Percentiles rank a stretch among this genome's conserved stretches.
These are phyloP conservation scores for Pithys albifrons DNA, from an alignment of 2,113 vertebrate species.

Conservation along the genomic window DNA sequence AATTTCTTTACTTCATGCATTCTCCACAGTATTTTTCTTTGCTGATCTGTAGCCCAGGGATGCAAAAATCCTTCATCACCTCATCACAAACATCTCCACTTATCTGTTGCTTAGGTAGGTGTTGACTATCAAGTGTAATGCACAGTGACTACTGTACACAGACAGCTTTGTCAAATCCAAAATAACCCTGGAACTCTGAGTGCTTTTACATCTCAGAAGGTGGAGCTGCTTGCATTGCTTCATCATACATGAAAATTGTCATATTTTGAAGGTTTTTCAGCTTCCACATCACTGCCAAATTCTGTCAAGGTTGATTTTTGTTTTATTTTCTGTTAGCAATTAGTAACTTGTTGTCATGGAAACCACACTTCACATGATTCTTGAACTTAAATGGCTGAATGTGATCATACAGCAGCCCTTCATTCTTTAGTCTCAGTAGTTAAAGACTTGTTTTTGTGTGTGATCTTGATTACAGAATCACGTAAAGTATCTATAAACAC, in stretches of 20 bases:
- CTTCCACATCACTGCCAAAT: constrained; percentile 62
- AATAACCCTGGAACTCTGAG: constrained; percentile 28
- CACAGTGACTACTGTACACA: neutral
- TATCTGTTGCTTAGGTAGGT: constrained; percentile 38
- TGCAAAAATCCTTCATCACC: constrained; percentile 51
- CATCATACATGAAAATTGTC: constrained; percentile 38
- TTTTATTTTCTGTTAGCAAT: constrained; percentile 77
- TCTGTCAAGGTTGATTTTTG: constrained; percentile 73
- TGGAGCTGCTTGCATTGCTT: constrained; percentile 19
- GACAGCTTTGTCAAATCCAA: constrained; percentile 22
- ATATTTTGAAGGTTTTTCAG: constrained; percentile 38
- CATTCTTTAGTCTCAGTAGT: constrained; percentile 39
- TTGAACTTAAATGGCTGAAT: constrained; percentile 78
- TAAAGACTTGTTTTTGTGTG: constrained; percentile 25
- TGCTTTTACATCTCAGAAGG: constrained; percentile 25
- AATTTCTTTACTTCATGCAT: constrained; percentile 39
- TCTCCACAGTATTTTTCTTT: constrained; percentile 30
- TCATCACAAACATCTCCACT: constrained; percentile 22
- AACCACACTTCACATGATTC: constrained; percentile 77
- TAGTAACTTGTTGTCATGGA: constrained; percentile 80
- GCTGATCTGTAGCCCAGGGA: constrained; percentile 44
- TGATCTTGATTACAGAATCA: constrained; percentile 72
- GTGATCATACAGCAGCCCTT: constrained; percentile 61
- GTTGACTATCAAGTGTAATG: constrained; percentile 32
- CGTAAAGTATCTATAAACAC: constrained; percentile 74